Percentiles rank a stretch among this genome's conserved stretches.
Evolutionary conservation across 2,113 vertebrate genomes (phyloP).

Genomic region (Myxocyprinus asiaticus): DNA sequence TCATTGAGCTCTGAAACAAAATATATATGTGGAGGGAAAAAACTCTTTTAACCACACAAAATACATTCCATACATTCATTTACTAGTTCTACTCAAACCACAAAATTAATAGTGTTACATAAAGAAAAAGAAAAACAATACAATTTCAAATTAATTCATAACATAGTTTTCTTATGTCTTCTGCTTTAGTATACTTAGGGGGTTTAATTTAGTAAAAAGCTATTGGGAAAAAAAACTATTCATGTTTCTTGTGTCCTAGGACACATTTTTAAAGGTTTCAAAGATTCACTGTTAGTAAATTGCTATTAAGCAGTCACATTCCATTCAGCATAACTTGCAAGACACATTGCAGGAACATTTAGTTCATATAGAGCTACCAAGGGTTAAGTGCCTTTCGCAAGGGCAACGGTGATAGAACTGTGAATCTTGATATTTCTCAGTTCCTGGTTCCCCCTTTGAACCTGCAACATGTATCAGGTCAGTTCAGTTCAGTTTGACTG

Average conservation of each 20-base stretch:
- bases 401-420: conserved; percentile 2
- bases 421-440: neutral
- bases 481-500: conserved; percentile 4
- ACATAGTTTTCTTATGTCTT: conserved; percentile 34
- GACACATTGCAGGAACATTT: neutral
- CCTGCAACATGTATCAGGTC: neutral
- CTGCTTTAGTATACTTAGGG: conserved; percentile 35
- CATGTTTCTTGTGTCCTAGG: conserved; percentile 17
- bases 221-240: conserved; percentile 14
- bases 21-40: conserved; percentile 36
- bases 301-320: conserved; percentile 23
- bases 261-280: neutral
- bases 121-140: conserved; percentile 26
- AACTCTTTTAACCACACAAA: conserved; percentile 52
- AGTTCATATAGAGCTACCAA: neutral
- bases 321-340: conserved; percentile 5
- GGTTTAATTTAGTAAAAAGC: conserved; percentile 21
- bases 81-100: conserved; percentile 48
- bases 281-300: conserved; percentile 35
- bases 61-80: conserved; percentile 47
- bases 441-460: neutral
- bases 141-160: conserved; percentile 32
- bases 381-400: conserved; percentile 16
- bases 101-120: conserved; percentile 52
- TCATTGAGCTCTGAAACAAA: conserved; percentile 46